phyloP scores from a whole-genome alignment of 2,888 invertebrate species.

The Eristalinus aeneus region DNA sequence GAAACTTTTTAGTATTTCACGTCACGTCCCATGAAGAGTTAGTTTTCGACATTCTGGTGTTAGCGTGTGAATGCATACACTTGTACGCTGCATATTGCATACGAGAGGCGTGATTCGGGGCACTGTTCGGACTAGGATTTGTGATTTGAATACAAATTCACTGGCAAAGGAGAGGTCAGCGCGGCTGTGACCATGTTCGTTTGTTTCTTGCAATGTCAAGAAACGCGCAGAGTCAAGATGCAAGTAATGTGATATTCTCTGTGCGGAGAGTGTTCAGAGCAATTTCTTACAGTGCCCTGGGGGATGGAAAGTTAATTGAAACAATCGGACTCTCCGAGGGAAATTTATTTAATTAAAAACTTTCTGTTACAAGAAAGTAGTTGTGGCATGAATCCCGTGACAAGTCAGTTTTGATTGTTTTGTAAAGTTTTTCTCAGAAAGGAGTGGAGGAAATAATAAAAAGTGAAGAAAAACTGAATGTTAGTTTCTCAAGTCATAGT shows the following conservation, averaged over 20 bases:
- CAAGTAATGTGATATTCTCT: slow-evolving; percentile 18
- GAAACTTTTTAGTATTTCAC: slow-evolving; percentile 49
- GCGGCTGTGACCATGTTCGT: neutral
- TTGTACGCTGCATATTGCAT: slow-evolving; percentile 5
- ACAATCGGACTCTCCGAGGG: slow-evolving; percentile 1
- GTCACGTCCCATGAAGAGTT: slow-evolving; percentile 60
- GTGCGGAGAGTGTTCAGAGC: neutral
- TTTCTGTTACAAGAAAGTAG: slow-evolving; percentile 1
- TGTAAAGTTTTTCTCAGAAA: slow-evolving; percentile 16
- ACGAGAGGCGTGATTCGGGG: slow-evolving; percentile 22
- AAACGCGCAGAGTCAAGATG: neutral
- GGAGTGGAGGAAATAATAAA: neutral
- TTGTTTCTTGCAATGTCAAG: neutral
- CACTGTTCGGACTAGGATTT: slow-evolving; percentile 43
- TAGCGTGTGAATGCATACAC: slow-evolving; percentile 53
- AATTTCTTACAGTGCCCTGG: neutral
- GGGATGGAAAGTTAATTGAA: neutral
- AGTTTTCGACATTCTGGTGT: slow-evolving; percentile 56
- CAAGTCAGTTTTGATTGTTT: slow-evolving; percentile 47
- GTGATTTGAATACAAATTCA: slow-evolving; percentile 59
- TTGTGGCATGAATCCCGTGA: slow-evolving; percentile 43
- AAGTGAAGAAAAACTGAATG: too few relatives aligned
- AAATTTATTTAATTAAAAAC: slow-evolving; percentile 63
- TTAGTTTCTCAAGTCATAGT: too few relatives aligned
- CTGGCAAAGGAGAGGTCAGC: slow-evolving; percentile 1